Evolutionary conservation across 2,888 invertebrate species (phyloP), one percentile per base, ranked within the genome.

Genomic region (Pyrrhia umbra): DNA sequence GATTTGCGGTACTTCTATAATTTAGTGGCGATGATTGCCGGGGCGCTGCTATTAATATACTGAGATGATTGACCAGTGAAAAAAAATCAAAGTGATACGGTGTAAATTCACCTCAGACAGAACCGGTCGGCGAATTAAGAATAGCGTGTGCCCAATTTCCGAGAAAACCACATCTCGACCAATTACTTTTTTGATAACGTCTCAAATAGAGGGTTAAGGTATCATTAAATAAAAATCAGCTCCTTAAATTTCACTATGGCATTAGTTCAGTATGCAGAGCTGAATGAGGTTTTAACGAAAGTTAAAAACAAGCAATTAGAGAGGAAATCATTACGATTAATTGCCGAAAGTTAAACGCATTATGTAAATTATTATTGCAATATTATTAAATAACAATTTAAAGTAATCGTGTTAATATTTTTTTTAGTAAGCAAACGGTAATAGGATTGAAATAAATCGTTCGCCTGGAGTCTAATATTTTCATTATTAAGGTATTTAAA

Each of bases 151-250:
- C 80, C 77, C 80, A 73, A 82, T 85, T 87, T 84, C 85, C 62
- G 54, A 82, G 85, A 85, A 85, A 42, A 49, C 49, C 56, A 69
- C 75, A 81, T 71, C 68, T 68, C 74, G 67, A 80, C 73, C 84
- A 88, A 90, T 90, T 90, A 83, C 76, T 70, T 64, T 90, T 89
- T 90, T 89, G 87, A 81, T 79, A 60, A 59, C 50, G 59, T 69
- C 81, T 70, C 58, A 81, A 83, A 84, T 82, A 66, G 78, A 71
- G 68, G 54, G 51, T 71, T 79, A 83, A 79, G 75, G 81, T 75
- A 69, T 81, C 80, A 88, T 89, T 88, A 77, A 67, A 69, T 62
- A 40, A 40, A 51, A 73, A 77, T 69, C 57, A 64, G 52, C 18
- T 46, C 27, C 51, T 15, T 16, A 39, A 51, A 43, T 21, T 23